Conservation (phyloP, 2,888 invertebrate genomes). For the Julus scanicus region DNA sequence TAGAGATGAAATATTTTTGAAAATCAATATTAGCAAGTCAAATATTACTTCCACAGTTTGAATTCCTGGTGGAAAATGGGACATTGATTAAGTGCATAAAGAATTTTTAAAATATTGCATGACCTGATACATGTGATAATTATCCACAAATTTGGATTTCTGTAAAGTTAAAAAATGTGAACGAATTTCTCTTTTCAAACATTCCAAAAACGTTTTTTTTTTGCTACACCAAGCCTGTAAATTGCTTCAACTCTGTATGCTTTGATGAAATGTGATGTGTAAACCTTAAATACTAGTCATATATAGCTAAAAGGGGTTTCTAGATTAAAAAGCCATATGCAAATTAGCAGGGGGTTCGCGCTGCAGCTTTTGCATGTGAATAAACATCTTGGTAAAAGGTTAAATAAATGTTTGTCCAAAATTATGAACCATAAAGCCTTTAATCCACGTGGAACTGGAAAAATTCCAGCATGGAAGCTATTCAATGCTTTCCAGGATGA, state of each 20-base stretch:
- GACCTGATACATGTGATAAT: too few relatives aligned
- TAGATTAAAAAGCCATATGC: not conserved
- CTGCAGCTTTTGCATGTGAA: not conserved
- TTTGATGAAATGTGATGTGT: not conserved
- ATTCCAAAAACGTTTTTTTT: not conserved
- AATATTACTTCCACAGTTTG: too few relatives aligned
- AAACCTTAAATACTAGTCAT: too few relatives aligned
- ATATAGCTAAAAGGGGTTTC: not conserved
- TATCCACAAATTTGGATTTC: too few relatives aligned
- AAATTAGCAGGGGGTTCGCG: not conserved
- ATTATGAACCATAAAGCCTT: not conserved
- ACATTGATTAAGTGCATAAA: too few relatives aligned
- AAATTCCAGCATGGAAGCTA: not conserved
- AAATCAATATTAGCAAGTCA: too few relatives aligned
- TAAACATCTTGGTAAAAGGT: slow-evolving; percentile 5
- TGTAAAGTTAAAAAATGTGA: too few relatives aligned
- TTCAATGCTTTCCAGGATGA: not conserved
- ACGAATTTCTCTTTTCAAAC: not conserved
- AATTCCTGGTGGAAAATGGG: too few relatives aligned
- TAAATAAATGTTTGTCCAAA: slow-evolving; percentile 22
- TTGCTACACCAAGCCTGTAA: not conserved
- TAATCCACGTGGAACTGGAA: not conserved
- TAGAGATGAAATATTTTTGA: too few relatives aligned
- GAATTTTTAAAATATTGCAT: too few relatives aligned
- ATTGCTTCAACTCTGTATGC: not conserved